A percentile compares a stretch with the other conserved stretches of the same genome.
These are phyloP conservation scores for Mystacides longicornis DNA, from an alignment of 2,888 invertebrate species.

Conservation along the genomic window DNA sequence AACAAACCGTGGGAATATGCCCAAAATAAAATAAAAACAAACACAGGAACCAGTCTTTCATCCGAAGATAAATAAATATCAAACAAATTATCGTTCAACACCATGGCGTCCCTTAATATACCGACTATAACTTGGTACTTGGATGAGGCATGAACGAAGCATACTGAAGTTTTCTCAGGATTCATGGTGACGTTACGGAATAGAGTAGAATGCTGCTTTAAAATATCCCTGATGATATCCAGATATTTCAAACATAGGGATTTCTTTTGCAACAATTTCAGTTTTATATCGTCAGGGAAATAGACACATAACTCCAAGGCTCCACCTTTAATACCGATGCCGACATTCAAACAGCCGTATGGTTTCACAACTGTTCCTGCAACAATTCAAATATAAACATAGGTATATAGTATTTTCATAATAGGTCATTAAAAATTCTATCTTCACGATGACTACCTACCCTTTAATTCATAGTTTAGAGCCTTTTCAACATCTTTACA, in stretches of 20 bases:
- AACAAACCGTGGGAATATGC: slow-evolving; percentile 54
- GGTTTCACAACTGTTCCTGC: background rate
- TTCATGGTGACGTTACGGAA: background rate
- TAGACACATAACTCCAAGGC: background rate
- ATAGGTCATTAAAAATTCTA: background rate
- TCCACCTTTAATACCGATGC: background rate
- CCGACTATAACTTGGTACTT: background rate
- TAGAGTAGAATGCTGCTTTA: background rate
- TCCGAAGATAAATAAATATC: slow-evolving; percentile 53
- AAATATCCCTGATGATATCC: background rate
- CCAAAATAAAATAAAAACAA: slow-evolving; percentile 68
- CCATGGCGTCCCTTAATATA: background rate
- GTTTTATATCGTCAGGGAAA: background rate
- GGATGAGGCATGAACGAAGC: background rate
- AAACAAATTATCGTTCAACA: slow-evolving; percentile 32
- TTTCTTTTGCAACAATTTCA: background rate
- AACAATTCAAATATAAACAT: background rate
- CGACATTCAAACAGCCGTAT: background rate
- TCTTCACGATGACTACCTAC: background rate
- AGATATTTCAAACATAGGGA: background rate
- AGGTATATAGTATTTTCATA: background rate
- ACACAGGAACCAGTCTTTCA: slow-evolving; percentile 49
- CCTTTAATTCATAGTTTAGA: background rate
- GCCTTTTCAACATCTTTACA: background rate
- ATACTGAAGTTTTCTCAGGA: background rate